Conservation (phyloP, 2,113 vertebrate genomes). For the Cyprinodon brontotheroides region DNA sequence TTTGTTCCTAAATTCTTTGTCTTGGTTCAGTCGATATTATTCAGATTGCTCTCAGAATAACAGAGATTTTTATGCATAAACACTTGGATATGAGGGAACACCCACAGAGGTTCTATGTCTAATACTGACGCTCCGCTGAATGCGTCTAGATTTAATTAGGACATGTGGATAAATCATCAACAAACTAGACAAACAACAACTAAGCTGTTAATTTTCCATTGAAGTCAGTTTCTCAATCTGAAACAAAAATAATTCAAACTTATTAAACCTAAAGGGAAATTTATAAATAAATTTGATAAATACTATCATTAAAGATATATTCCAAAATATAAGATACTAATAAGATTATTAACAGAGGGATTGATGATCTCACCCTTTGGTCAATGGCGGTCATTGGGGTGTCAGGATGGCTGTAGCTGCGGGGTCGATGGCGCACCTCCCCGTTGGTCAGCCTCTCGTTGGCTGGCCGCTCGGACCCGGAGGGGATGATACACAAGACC, state of each 20-base stretch:
- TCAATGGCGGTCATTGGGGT: conserved; percentile 87
- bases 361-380: conserved; percentile 82
- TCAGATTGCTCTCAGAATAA: not conserved
- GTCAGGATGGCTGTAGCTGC: conserved; percentile 81
- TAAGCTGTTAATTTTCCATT: not conserved
- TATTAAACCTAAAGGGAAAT: too few species aligned
- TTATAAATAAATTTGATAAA: too few species aligned
- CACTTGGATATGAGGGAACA: not conserved
- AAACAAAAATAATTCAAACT: not conserved
- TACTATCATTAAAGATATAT: too few species aligned
- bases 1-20: too few species aligned
- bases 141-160: not conserved
- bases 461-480: conserved; percentile 71
- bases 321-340: too few species aligned
- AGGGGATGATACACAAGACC: conserved; percentile 89
- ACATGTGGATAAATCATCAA: too few species aligned
- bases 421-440: conserved; percentile 79
- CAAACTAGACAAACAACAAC: too few species aligned
- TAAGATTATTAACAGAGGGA: too few species aligned
- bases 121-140: not conserved
- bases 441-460: conserved; percentile 80
- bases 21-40: not conserved
- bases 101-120: not conserved
- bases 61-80: not conserved
- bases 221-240: not conserved